phyloP scores from a whole-genome alignment of 1,140 invertebrate genomes.

The Venustaconcha ellipsiformis region DNA sequence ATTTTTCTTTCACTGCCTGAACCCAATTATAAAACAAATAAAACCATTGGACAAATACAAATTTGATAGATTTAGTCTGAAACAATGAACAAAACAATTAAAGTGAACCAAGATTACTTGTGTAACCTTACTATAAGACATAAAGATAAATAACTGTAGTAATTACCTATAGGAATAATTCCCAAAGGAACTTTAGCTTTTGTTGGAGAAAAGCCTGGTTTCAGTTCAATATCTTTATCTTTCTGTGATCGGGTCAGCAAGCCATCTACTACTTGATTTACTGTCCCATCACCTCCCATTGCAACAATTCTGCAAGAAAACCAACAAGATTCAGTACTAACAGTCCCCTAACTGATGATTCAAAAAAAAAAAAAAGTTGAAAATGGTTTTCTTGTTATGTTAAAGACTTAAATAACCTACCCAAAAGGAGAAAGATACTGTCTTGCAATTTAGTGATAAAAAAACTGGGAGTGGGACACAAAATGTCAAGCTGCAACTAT shows the following conservation, averaged over 20 bases:
- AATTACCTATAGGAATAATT: conserved; percentile 61
- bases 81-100: too few relatives aligned
- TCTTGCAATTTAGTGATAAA: too few relatives aligned
- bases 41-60: too few relatives aligned
- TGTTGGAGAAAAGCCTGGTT: conserved; percentile 42
- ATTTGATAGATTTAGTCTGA: too few relatives aligned
- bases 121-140: background rate
- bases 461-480: too few relatives aligned
- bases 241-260: conserved; percentile 53
- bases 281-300: conserved; percentile 66
- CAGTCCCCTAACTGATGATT: background rate
- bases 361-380: too few relatives aligned
- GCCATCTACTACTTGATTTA: conserved; percentile 53
- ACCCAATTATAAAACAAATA: too few relatives aligned
- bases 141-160: background rate
- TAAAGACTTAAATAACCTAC: too few relatives aligned
- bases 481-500: too few relatives aligned
- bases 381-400: too few relatives aligned
- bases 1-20: too few relatives aligned
- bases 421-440: too few relatives aligned
- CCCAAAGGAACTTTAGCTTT: conserved; percentile 49
- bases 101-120: background rate
- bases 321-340: background rate
- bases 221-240: conserved; percentile 47
- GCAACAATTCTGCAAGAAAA: conserved; percentile 48